Conservation (phyloP, 2,888 invertebrate genomes). For the Maniola hyperantus region DNA sequence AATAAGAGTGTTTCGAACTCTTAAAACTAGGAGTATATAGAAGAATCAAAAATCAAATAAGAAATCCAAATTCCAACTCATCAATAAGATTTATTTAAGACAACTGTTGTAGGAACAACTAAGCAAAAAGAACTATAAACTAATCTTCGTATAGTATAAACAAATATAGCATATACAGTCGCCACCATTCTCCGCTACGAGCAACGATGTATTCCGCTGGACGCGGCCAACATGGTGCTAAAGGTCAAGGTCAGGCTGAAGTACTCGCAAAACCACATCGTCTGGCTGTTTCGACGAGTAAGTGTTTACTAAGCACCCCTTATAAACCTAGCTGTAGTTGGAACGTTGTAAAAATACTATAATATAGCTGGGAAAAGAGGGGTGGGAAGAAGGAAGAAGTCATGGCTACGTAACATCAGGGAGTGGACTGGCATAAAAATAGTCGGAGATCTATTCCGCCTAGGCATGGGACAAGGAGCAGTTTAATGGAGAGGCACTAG, state of each 20-base stretch:
- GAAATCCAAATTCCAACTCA: background rate
- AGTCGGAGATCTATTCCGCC: too few species aligned
- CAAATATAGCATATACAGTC: conserved; percentile 5
- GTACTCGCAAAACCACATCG: conserved; percentile 81
- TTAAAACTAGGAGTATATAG: background rate
- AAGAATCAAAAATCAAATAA: background rate
- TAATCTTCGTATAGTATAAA: background rate
- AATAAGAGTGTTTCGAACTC: too few species aligned
- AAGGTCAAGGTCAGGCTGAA: conserved; percentile 83
- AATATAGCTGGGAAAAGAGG: too few species aligned
- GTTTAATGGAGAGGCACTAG: too few species aligned
- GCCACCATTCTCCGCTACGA: conserved; percentile 55
- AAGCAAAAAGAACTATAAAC: background rate
- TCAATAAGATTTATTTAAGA: too few species aligned
- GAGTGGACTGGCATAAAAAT: too few species aligned
- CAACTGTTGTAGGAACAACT: too few species aligned
- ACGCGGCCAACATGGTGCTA: conserved; percentile 80
- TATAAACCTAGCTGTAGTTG: background rate
- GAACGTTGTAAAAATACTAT: too few species aligned
- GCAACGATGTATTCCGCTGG: conserved; percentile 68
- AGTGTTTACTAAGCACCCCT: conserved; percentile 44
- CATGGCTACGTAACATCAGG: too few species aligned
- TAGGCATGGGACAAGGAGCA: too few species aligned
- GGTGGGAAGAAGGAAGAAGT: too few species aligned
- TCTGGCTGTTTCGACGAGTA: conserved; percentile 84